Conservation (phyloP, 2,113 vertebrate genomes). For the Genyomyrus donnyi region DNA sequence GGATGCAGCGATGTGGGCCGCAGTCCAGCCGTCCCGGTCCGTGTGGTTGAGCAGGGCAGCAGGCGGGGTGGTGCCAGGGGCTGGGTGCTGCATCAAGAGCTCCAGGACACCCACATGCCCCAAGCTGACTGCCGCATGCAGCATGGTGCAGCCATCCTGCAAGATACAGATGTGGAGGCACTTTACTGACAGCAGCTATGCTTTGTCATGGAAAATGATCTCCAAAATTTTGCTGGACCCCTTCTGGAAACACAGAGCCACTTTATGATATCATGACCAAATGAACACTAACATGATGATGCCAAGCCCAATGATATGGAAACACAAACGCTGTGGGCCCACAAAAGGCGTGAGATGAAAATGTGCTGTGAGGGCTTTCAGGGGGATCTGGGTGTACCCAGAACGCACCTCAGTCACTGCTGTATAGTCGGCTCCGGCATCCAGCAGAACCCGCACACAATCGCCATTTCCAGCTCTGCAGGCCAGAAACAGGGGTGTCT, state of each 20-base stretch:
- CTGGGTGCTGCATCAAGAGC: slow-evolving; percentile 71
- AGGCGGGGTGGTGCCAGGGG: slow-evolving; percentile 28
- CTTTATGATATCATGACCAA: slow-evolving; percentile 75
- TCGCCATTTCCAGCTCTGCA: slow-evolving; percentile 71
- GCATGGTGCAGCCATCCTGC: slow-evolving; percentile 80
- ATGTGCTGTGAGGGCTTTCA: not conserved
- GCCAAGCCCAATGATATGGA: not conserved
- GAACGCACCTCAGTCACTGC: slow-evolving; percentile 66
- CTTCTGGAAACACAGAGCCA: slow-evolving; percentile 77
- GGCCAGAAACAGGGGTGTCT: slow-evolving; percentile 80
- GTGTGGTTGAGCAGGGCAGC: slow-evolving; percentile 76
- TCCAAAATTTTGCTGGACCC: slow-evolving; percentile 50
- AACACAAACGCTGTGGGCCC: not conserved
- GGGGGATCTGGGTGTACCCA: not conserved
- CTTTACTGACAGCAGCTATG: slow-evolving; percentile 57
- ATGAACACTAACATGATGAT: not conserved
- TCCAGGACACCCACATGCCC: slow-evolving; percentile 75
- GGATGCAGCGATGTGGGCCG: slow-evolving; percentile 87
- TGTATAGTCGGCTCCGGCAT: slow-evolving; percentile 68
- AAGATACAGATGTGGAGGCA: not conserved
- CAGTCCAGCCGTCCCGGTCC: slow-evolving; percentile 85
- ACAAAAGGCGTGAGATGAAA: not conserved
- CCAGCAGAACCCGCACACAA: slow-evolving; percentile 73
- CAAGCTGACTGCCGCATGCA: slow-evolving; percentile 73
- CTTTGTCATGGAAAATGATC: not conserved